Evolutionary conservation across 2,797 vertebrate species (phyloP).

Genomic region (Sebastes reedi): DNA sequence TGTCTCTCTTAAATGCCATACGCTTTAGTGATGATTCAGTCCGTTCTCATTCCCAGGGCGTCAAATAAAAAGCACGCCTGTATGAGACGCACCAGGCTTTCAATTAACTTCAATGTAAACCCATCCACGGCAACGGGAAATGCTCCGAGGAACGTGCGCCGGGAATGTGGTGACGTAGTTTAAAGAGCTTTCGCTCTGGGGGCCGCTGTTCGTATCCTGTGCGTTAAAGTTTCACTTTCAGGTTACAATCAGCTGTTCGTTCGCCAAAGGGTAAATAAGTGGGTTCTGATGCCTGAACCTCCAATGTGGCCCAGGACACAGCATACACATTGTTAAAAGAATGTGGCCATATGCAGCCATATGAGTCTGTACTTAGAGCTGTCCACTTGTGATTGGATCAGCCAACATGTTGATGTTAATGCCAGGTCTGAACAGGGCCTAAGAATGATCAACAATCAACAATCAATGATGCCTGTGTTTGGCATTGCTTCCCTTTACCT

Average conservation of each 20-base stretch:
- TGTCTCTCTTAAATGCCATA: not conserved
- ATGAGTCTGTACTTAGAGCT: too few relatives aligned
- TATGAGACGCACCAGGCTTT: too few relatives aligned
- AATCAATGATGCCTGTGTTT: not conserved
- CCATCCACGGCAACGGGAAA: not conserved
- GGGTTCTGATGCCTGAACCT: too few relatives aligned
- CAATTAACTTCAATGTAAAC: not conserved
- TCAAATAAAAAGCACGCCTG: not conserved
- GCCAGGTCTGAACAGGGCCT: too few relatives aligned
- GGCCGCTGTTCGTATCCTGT: not conserved
- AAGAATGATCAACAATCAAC: too few relatives aligned
- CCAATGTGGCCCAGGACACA: too few relatives aligned
- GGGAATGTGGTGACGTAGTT: not conserved
- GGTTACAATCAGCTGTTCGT: too few relatives aligned
- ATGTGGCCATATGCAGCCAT: too few relatives aligned
- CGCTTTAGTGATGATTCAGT: not conserved
- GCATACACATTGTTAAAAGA: too few relatives aligned
- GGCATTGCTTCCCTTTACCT: not conserved
- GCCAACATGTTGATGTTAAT: too few relatives aligned
- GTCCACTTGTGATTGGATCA: too few relatives aligned
- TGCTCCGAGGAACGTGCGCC: not conserved
- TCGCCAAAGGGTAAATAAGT: too few relatives aligned
- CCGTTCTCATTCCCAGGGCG: not conserved
- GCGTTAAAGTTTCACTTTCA: not conserved
- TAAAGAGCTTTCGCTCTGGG: not conserved